These are phyloP conservation scores for Hydriomena furcata DNA, from an alignment of 2,888 invertebrate genomes.

Conservation along the genomic window DNA sequence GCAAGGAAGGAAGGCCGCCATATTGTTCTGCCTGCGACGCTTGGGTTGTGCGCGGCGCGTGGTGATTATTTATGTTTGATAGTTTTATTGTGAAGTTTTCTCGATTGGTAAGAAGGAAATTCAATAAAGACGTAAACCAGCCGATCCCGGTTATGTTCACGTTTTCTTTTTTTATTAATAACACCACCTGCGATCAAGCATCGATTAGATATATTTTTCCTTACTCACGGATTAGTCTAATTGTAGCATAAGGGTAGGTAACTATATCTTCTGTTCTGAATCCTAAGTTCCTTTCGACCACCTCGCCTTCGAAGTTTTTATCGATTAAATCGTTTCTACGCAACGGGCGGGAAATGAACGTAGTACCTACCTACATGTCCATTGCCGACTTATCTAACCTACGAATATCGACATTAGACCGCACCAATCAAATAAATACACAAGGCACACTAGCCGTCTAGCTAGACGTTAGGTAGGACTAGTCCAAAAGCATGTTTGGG, in stretches of 20 bases:
- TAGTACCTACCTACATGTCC: background rate
- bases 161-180: too few species aligned
- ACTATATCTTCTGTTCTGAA: background rate
- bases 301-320: background rate
- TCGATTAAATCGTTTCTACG: slow-evolving; percentile 3
- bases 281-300: background rate
- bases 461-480: slow-evolving; percentile 6
- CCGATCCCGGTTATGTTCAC: too few species aligned
- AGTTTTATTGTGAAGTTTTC: background rate
- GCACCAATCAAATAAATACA: background rate
- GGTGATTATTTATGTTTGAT: slow-evolving; percentile 3
- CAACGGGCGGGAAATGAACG: slow-evolving; percentile 15
- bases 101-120: background rate
- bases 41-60: slow-evolving; percentile 11
- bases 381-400: background rate
- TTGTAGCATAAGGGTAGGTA: background rate
- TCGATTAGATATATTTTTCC: too few species aligned
- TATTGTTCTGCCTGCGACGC: slow-evolving; percentile 13
- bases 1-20: too few species aligned
- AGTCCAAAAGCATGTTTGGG: slow-evolving; percentile 11
- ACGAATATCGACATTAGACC: background rate
- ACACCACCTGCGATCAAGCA: too few species aligned
- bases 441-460: background rate
- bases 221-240: background rate
- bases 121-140: background rate